Evolutionary conservation across 2,888 invertebrate species (phyloP), one percentile per base, ranked within the genome.

Genomic region (Drosophila rubida): DNA sequence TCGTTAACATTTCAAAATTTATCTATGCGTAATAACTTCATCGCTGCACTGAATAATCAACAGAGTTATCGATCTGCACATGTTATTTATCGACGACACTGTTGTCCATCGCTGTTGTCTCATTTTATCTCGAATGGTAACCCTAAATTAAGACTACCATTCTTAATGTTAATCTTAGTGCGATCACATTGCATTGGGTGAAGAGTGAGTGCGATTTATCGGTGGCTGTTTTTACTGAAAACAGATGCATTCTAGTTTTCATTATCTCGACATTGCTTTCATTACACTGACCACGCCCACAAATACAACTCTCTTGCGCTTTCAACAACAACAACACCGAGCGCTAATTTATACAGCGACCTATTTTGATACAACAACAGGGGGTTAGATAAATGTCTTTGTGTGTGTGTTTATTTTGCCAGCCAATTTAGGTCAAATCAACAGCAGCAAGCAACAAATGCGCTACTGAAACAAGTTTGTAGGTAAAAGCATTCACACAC

Each of bases 351-450:
- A 35, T 57, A 19, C 2, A 37, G 2, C 58, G 42, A 63, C 46
- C 46, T 46, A 53, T 61, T 58, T 58, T 53, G 8, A 22, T 6
- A 32, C 14, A 27, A 42, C 14, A 41, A 16, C 22, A 23, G 51
- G 14, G 45, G 53, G 45, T 46, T 53, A 46, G 54, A 45, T 53
- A 54, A 53, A 53, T 46, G 14, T 44, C 16, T 44, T 25, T 53
- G 14, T 32, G 25, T 39, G 39, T 51, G 23, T 37, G 11, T 41
- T 54, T 67, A 25, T 57, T 67, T 69, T 69, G 64, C 73, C 69
- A 46, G 54, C 45, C 62, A 70, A 80, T 82, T 77, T 82, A 59
- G 82, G 80, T 82, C 80, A 79, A 74, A 74, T 41, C 48, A 66
- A 42, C 62, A 32, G 58, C 60, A 63, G 57, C 19, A 19, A 25